phyloP scores from a whole-genome alignment of 1,140 invertebrate species.

The Limonius californicus region DNA sequence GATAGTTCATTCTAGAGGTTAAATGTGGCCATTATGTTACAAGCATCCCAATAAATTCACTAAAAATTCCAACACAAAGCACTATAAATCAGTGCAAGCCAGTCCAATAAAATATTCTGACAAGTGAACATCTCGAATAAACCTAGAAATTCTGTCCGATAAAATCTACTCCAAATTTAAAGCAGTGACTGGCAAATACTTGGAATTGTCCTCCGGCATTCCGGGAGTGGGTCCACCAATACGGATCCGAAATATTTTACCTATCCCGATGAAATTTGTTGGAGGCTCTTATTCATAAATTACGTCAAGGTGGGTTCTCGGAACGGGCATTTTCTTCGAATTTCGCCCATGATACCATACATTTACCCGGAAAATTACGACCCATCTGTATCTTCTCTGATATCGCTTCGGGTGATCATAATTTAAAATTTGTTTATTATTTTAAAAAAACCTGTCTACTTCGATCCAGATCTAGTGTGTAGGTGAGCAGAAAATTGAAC shows the following conservation, averaged over 20 bases:
- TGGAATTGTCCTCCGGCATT: neutral
- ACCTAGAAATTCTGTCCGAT: slow-evolving; percentile 13
- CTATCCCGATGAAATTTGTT: slow-evolving; percentile 5
- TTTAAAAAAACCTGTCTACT: too few relatives aligned
- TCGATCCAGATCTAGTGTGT: too few relatives aligned
- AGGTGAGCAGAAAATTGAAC: neutral
- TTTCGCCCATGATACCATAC: too few relatives aligned
- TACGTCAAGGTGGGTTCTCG: neutral
- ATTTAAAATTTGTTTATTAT: too few relatives aligned
- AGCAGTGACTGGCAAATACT: slow-evolving; percentile 24
- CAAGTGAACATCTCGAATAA: neutral
- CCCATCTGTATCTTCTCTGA: too few relatives aligned
- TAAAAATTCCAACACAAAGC: slow-evolving; percentile 18
- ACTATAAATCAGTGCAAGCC: slow-evolving; percentile 18
- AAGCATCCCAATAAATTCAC: slow-evolving; percentile 13
- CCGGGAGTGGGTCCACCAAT: neutral
- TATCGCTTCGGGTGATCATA: too few relatives aligned
- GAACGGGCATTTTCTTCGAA: too few relatives aligned
- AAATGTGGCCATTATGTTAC: slow-evolving; percentile 10
- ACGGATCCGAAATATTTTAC: neutral
- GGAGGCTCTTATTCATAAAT: neutral
- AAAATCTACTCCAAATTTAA: slow-evolving; percentile 26
- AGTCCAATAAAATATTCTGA: slow-evolving; percentile 21
- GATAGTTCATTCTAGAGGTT: slow-evolving; percentile 7
- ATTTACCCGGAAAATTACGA: too few relatives aligned